Base-by-base conservation (phyloP, 37 sponge, comb jelly and placozoan genomes). In the Petrosia ficiformis region DNA sequence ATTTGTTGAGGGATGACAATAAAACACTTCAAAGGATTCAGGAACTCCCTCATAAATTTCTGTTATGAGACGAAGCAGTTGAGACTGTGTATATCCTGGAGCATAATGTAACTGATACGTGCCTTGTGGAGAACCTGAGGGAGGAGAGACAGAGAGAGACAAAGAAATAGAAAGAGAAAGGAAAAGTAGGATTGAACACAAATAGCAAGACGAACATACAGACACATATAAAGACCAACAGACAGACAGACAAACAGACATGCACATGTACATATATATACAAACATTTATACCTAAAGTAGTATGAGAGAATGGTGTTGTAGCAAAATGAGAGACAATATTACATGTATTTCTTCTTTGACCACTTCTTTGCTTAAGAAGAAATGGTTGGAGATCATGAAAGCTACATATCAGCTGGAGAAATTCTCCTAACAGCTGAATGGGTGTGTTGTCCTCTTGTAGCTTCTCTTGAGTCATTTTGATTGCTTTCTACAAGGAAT, bases 1-100 rank as follows among this genome's bases (percentile, higher is more conserved):
- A 1, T 82, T 86, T 22, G 84, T 76, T 42, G 80, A 59, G 2
- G 87, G 31, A 2, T 60, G 60, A 36, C 92, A 91, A 48, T 63
- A 88, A 32, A 86, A 77, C 64, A 91, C 78, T 39, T 86, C 87
- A 60, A 78, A 91, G 21, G 88, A 34, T 42, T 82, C 92, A 29
- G 92, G 92, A 0, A 91, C 67, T 42, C 87, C 84, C 14, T 59
- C 60, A 68, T 73, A 91, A 22, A 91, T 67, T 41, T 77, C 52
- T 42, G 85, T 36, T 21, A 91, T 82, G 36, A 91, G 70, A 16
- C 75, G 71, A 28, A 91, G 41, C 35, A 91, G 68, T 30, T 86
- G 75, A 3, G 34, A 26, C n/a, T 76, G 82, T 35, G 71, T 42
- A 52, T 77, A 81, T n/a, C 65, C 11, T 39, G 82, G 82, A 57